Percentiles rank a stretch among this genome's conserved stretches.
These are phyloP conservation scores for Eutolmus rufibarbis DNA, from an alignment of 2,888 invertebrate genomes.

Conservation along the genomic window DNA sequence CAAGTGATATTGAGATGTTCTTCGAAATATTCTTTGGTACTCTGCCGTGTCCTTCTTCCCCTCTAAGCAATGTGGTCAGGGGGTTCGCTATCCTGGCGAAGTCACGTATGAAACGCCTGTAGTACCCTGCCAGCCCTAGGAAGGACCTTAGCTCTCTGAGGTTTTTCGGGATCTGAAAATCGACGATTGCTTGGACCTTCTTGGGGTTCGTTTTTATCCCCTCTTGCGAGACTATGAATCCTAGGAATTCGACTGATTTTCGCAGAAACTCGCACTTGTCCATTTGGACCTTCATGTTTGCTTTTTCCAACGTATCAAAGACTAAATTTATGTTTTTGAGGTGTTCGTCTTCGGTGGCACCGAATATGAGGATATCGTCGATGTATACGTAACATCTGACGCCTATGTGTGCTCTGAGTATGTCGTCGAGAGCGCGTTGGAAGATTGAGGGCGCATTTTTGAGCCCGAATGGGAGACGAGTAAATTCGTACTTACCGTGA, in stretches of 20 bases:
- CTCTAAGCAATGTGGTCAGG: neutral
- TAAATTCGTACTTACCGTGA: neutral
- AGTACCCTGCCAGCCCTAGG: neutral
- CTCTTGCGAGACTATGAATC: neutral
- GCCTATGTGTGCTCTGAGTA: neutral
- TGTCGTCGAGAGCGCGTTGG: neutral
- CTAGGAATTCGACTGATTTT: neutral
- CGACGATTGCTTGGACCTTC: neutral
- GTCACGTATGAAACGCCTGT: neutral
- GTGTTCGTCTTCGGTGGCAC: neutral
- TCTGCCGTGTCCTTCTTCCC: slow-evolving; percentile 21
- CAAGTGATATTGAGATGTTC: neutral
- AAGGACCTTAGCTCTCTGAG: neutral
- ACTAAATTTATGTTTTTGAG: neutral
- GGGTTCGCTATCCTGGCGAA: neutral
- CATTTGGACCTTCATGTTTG: neutral
- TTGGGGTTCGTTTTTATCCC: neutral
- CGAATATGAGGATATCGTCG: neutral
- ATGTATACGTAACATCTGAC: neutral
- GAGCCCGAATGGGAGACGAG: neutral
- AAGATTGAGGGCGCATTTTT: neutral
- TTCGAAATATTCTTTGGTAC: slow-evolving; percentile 38
- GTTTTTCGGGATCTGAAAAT: neutral
- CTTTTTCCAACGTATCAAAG: too few species aligned
- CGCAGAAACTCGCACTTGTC: neutral